Conservation (phyloP, 2,113 vertebrate genomes). For the Tringa solitaria region DNA sequence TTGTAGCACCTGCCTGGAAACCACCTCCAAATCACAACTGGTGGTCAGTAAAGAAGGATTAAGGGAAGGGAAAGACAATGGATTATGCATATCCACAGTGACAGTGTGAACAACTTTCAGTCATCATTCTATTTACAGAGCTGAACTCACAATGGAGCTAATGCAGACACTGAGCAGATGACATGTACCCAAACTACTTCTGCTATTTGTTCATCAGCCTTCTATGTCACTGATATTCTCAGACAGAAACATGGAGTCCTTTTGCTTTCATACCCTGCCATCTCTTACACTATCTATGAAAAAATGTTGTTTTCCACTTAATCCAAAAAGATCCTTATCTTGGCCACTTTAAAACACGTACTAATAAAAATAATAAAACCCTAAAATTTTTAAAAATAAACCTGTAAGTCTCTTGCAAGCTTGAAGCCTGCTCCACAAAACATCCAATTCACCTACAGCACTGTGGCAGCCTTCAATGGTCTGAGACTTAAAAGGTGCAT, state of each 20-base stretch:
- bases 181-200: not conserved
- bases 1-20: not conserved
- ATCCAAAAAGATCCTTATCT: not conserved
- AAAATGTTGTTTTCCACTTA: not conserved
- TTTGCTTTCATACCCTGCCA: rapidly evolving
- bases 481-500: not conserved
- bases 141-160: too few relatives aligned
- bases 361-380: not conserved
- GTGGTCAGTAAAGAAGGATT: not conserved
- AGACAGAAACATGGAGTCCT: not conserved
- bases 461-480: not conserved
- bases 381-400: not conserved
- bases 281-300: not conserved
- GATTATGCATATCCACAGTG: not conserved
- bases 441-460: not conserved
- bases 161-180: rapidly evolving
- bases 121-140: not conserved
- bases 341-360: rapidly evolving
- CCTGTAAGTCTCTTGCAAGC: not conserved
- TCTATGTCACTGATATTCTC: not conserved
- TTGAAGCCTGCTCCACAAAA: not conserved
- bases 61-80: not conserved
- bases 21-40: not conserved
- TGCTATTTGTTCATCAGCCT: not conserved
- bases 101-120: not conserved